Percentiles rank a stretch among this genome's conserved stretches.
These are phyloP conservation scores for Pycnomerus fuliginosus DNA, from an alignment of 2,888 invertebrate species.

Conservation along the genomic window DNA sequence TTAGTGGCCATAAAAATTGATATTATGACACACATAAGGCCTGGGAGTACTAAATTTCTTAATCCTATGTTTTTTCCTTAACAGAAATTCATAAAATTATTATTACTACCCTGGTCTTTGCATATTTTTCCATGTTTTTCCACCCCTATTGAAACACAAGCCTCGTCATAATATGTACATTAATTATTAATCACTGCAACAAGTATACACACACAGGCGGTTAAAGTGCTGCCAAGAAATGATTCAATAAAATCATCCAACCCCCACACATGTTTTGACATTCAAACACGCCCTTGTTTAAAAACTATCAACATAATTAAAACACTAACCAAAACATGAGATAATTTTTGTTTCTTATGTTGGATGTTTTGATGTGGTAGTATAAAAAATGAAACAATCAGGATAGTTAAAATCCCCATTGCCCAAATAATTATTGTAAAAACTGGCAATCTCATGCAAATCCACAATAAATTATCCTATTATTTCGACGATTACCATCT, in stretches of 20 bases:
- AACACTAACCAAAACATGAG: neutral
- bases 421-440: conserved; percentile 7
- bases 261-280: no score
- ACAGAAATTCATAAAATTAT: no score
- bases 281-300: no score
- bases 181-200: conserved; percentile 7
- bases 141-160: conserved; percentile 1
- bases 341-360: neutral
- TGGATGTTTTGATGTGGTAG: neutral
- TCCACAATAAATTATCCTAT: conserved; percentile 14
- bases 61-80: no score
- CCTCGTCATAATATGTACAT: neutral
- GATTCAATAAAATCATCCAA: no score
- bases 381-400: no score
- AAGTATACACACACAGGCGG: no score
- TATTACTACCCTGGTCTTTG: no score
- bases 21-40: conserved; percentile 6
- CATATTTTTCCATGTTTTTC: conserved; percentile 3
- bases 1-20: conserved; percentile 18
- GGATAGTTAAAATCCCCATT: conserved; percentile 7
- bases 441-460: conserved; percentile 9
- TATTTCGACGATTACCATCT: conserved; percentile 12
- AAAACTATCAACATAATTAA: no score
- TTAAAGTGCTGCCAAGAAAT: no score
- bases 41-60: conserved; percentile 16